phyloP scores from a whole-genome alignment of 2,888 invertebrate genomes.

The Microplitis deprimator region DNA sequence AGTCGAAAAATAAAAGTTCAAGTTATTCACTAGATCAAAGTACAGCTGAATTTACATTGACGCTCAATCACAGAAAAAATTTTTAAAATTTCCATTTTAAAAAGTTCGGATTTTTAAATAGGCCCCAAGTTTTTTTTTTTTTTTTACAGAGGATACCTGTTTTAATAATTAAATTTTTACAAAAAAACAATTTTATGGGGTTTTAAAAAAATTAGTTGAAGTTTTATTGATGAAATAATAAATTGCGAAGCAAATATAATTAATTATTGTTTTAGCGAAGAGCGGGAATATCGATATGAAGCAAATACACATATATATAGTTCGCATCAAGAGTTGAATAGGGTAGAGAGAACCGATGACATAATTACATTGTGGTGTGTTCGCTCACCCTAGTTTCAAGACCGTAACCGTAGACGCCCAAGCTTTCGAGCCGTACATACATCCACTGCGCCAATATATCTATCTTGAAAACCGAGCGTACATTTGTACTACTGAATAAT shows the following conservation, averaged over 20 bases:
- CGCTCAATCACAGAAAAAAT: too few relatives aligned
- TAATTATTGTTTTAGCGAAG: neutral
- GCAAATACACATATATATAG: neutral
- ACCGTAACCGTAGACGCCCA: slow-evolving; percentile 14
- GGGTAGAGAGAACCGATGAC: slow-evolving; percentile 24
- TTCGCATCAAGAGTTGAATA: neutral
- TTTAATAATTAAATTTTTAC: too few relatives aligned
- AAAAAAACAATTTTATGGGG: too few relatives aligned
- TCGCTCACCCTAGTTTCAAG: slow-evolving; percentile 14
- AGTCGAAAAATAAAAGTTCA: too few relatives aligned
- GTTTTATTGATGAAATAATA: neutral
- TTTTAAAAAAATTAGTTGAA: neutral
- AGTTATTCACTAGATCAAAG: too few relatives aligned
- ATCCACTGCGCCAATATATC: neutral
- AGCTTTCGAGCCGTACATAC: slow-evolving; percentile 1
- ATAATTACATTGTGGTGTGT: slow-evolving; percentile 31
- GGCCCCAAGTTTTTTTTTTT: too few relatives aligned
- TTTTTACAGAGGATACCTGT: too few relatives aligned
- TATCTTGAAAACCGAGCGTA: neutral
- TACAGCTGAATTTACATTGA: too few relatives aligned
- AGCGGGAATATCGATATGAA: neutral
- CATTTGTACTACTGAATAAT: slow-evolving; percentile 35
- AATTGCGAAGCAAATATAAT: slow-evolving; percentile 13
- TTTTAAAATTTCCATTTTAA: too few relatives aligned
- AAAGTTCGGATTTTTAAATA: too few relatives aligned